Evolutionary conservation across 2,888 invertebrate genomes (phyloP), one percentile per base, ranked within the genome.

Genomic region (Schizotus pectinicornis): DNA sequence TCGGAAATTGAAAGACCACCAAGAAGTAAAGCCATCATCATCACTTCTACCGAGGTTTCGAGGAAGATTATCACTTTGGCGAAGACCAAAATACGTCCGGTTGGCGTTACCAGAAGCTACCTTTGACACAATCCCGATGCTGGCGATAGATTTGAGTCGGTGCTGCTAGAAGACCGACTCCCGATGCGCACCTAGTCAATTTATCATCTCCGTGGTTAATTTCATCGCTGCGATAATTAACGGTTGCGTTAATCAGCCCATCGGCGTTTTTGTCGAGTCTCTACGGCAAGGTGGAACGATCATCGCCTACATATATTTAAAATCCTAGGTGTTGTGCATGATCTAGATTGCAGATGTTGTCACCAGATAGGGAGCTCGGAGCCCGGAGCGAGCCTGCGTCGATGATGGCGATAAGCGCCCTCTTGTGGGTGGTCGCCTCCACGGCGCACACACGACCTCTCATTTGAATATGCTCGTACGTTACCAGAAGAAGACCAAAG

Each of bases 291-390:
- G 55, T 48, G 55, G 55, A 55, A 39, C 59, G 46, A 46, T 58
- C 58, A 54, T 65, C 68, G 68, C 71, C 69, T 67, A 69, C 72
- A 71, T 73, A 69, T 68, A 73, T 75, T 22, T 73, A 74, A 70
- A 71, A 74, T 74, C 74, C 69, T 74, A 76, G 77, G 77, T 75
- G 77, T n/a, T 77, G 74, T 72, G 74, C 77, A 77, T 77, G 78
- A 79, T 79, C 78, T 78, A 78, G 79, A 79, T 78, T 75, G 76
- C 67, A 77, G 80, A 80, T 80, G 73, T 80, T 79, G 80, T 80
- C 80, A 78, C 80, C 80, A 80, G 80, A 80, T 79, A 78, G 70
- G 60, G 54, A 57, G 55, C 48, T 56, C 60, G 58, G 46, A 68
- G 63, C 62, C 68, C 63, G 68, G 65, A 66, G 68, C 69, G 68